A percentile compares a stretch with the other conserved stretches of the same genome.
Evolutionary conservation across 2,113 vertebrate species (phyloP).

Genomic region (Sinosuthora webbiana): DNA sequence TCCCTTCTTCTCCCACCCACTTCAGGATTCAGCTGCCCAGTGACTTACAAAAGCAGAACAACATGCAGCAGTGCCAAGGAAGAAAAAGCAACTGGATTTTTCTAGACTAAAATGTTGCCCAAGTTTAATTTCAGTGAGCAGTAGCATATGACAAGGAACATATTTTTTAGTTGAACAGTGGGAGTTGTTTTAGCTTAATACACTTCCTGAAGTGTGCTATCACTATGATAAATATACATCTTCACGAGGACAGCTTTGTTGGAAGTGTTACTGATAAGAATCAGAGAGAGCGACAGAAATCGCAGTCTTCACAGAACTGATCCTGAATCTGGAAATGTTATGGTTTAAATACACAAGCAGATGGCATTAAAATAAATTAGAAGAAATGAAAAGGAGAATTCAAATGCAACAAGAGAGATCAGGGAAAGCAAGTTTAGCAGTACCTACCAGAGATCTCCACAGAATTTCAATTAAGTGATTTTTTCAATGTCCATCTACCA

Average conservation of each 20-base stretch:
- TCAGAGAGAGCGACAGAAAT: background rate
- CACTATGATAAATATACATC: slow-evolving; percentile 37
- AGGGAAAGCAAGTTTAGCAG: background rate
- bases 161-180: slow-evolving; percentile 38
- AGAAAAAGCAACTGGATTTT: background rate
- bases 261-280: slow-evolving; percentile 23
- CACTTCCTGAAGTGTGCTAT: slow-evolving; percentile 35
- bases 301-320: background rate
- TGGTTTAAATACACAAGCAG: background rate
- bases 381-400: background rate
- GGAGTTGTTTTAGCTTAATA: slow-evolving; percentile 38
- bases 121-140: slow-evolving; percentile 10
- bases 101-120: background rate
- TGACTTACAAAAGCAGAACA: background rate
- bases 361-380: slow-evolving; percentile 23
- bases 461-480: background rate
- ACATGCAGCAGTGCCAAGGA: accelerated
- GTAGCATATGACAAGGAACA: slow-evolving; percentile 35
- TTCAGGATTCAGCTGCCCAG: background rate
- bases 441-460: background rate
- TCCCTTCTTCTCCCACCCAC: background rate
- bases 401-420: background rate
- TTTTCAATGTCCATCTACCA: background rate
- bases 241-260: slow-evolving; percentile 12
- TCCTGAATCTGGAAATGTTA: background rate